Base-by-base conservation (phyloP, 1,140 invertebrate species). In the Augochlora pura region DNA sequence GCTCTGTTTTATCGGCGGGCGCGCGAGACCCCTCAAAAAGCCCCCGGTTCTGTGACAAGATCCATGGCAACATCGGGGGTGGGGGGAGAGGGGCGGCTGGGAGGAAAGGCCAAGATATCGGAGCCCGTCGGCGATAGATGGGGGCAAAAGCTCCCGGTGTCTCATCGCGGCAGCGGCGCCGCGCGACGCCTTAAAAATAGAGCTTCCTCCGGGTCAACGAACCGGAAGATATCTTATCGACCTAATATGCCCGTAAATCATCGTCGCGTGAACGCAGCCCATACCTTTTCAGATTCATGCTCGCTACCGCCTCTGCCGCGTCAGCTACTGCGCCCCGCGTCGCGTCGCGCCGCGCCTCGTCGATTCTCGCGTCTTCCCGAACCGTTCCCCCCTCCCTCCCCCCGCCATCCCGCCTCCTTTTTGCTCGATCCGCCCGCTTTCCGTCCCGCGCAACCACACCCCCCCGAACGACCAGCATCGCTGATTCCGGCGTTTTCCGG, bases 191-290 rank as follows among this genome's bases (percentile, higher is more conserved):
- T 82, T 87, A 90, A 90, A 87, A 90, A 90, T 88, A 89, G 86
- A 89, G 84, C 85, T 90, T 83, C 83, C 84, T 84, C 60, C 79
- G 71, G 85, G 82, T 87, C 88, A 91, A 91, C 88, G 89, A 90
- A 91, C 83, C 84, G 88, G 84, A 88, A 87, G 81, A 87, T 89
- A 90, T 88, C 88, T 91, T 91, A 91, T 91, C 90, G 88, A 88
- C 87, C 87, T 87, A 88, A 90, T 90, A 88, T 85, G 84, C 80
- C 81, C 84, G 85, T 91, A 90, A 91, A 91, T 91, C 90, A 91
- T 90, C 86, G 88, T 83, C 87, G 86, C 86, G 73, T 84, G 88
- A 90, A 90, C 87, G 87, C 87, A 86, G 89, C 88, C 82, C 90
- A 81, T 88, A 90, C 88, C 90, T 89, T 88, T 88, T 89, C 84